Conservation (phyloP, 1,140 invertebrate species). For the Lutraria rhynchaena region DNA sequence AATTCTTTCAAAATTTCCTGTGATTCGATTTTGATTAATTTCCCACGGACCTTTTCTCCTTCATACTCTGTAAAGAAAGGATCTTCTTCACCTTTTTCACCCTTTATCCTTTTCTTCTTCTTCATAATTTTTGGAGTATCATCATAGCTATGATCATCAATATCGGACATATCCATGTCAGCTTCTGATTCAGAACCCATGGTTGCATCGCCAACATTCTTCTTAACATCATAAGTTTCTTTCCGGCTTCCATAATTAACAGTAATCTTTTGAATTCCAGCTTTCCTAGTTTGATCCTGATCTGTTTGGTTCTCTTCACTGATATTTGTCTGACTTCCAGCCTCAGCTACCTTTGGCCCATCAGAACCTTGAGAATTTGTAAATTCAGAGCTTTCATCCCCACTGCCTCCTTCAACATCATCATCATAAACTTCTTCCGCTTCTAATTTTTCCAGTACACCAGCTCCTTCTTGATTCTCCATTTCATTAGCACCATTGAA, state of each 20-base stretch:
- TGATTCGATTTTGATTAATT: neutral
- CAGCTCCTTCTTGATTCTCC: neutral
- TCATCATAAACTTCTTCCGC: constrained; percentile 12
- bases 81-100: neutral
- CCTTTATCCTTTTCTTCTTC: neutral
- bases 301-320: no score
- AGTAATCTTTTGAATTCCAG: constrained; percentile 22
- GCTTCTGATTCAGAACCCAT: constrained; percentile 19
- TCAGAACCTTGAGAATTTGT: neutral
- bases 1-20: neutral
- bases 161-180: constrained; percentile 32
- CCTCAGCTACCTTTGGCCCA: no score
- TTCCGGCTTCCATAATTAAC: constrained; percentile 10
- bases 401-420: neutral
- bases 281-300: neutral
- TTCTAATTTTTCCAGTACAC: neutral
- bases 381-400: neutral
- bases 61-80: constrained; percentile 2
- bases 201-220: neutral
- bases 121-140: neutral
- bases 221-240: constrained; percentile 13
- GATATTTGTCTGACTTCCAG: no score
- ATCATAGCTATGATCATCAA: neutral
- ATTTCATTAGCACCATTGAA: neutral
- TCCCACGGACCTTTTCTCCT: no score